A percentile compares a stretch with the other conserved stretches of the same genome.
These are phyloP conservation scores for Eubasilissa splendida DNA, from an alignment of 2,888 invertebrate species.

Conservation along the genomic window DNA sequence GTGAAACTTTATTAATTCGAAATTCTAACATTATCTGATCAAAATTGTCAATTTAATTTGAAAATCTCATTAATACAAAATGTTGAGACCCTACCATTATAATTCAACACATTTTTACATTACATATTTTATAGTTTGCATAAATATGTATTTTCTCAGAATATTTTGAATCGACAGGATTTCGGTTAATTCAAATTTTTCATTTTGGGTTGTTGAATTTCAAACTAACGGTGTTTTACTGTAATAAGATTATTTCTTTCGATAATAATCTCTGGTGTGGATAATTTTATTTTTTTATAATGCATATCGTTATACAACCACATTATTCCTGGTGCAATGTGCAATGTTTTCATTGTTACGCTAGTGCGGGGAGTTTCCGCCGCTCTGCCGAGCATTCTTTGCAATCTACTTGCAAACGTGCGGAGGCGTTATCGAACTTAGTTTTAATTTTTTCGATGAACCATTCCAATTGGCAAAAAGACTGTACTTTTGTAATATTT, in stretches of 20 bases:
- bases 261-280: not conserved
- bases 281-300: not conserved
- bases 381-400: not conserved
- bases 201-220: not conserved
- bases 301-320: not conserved
- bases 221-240: not conserved
- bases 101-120: not conserved
- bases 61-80: too few relatives aligned
- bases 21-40: not conserved
- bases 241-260: not conserved
- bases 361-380: not conserved
- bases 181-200: not conserved
- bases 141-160: not conserved
- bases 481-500: constrained; percentile 6
- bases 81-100: not conserved
- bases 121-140: not conserved
- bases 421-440: not conserved
- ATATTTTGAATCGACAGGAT: not conserved
- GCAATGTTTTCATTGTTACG: not conserved
- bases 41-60: too few relatives aligned
- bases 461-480: constrained; percentile 14
- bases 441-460: constrained; percentile 9
- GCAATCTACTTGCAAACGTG: too few relatives aligned
- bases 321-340: not conserved
- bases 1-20: not conserved